These are phyloP conservation scores for Neodiprion pinetum DNA, from an alignment of 1,140 invertebrate species.

Conservation along the genomic window DNA sequence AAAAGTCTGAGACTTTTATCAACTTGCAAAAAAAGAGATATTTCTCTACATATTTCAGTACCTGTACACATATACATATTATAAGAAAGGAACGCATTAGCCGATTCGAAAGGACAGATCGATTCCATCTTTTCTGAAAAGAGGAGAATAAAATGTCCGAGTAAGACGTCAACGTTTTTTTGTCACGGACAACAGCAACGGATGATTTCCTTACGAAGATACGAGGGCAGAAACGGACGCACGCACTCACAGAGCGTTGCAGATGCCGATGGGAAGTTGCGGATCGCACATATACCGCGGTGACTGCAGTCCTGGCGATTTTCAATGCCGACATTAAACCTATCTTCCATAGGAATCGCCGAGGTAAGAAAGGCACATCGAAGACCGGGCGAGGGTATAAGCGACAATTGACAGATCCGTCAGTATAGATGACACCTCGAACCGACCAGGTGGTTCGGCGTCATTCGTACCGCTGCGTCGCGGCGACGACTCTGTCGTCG, in stretches of 20 bases:
- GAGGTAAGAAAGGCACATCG: not conserved
- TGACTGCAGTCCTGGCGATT: not conserved
- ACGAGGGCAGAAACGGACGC: not conserved
- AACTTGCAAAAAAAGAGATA: too few species aligned
- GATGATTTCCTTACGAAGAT: not conserved
- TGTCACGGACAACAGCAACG: constrained; percentile 9
- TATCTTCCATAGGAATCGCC: constrained; percentile 5
- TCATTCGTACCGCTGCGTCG: constrained; percentile 24
- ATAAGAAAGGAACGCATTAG: too few species aligned
- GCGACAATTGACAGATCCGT: constrained; percentile 54
- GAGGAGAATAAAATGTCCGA: too few species aligned
- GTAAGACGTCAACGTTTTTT: too few species aligned
- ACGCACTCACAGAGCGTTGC: not conserved
- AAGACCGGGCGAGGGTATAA: constrained; percentile 11
- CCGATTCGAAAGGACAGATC: too few species aligned
- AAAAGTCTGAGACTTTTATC: too few species aligned
- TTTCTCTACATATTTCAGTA: too few species aligned
- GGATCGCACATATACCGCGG: not conserved
- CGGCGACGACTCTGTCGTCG: constrained; percentile 41
- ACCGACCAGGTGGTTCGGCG: constrained; percentile 29
- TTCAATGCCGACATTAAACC: constrained; percentile 7
- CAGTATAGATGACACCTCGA: constrained; percentile 55
- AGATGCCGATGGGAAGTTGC: not conserved
- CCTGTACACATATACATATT: too few species aligned
- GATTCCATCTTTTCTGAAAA: too few species aligned